phyloP scores from a whole-genome alignment of 2,797 vertebrate species.

The Sebastes vulpes region DNA sequence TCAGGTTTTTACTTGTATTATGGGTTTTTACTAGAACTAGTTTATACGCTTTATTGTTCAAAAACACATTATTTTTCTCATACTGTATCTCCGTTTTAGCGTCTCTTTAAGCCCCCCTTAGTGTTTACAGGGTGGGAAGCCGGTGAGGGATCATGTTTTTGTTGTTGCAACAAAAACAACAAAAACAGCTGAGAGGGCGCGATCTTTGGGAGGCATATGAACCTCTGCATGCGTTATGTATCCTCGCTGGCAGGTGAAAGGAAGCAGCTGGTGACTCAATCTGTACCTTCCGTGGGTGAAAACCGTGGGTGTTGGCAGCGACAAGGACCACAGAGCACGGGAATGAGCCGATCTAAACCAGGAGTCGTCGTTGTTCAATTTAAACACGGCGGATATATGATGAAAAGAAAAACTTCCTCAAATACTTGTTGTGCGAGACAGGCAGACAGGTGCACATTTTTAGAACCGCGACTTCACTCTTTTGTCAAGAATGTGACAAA shows the following conservation, averaged over 20 bases:
- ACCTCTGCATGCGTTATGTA: slow-evolving; percentile 12
- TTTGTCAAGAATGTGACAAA: slow-evolving; percentile 6
- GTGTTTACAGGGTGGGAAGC: not conserved
- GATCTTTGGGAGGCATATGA: not conserved
- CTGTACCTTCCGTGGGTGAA: slow-evolving; percentile 14
- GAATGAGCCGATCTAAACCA: not conserved
- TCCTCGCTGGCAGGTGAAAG: slow-evolving; percentile 10
- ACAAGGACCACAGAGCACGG: not conserved
- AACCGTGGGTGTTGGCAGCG: not conserved
- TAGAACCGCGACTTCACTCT: not conserved
- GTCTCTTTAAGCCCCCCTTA: not conserved
- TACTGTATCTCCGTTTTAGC: too few relatives aligned
- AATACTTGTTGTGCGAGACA: not conserved
- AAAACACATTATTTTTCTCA: too few relatives aligned
- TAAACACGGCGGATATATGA: not conserved
- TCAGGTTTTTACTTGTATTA: accelerated
- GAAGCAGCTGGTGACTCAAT: slow-evolving; percentile 34
- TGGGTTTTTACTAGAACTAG: accelerated
- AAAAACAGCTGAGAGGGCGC: not conserved
- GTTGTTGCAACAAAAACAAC: too few relatives aligned
- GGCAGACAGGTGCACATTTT: not conserved
- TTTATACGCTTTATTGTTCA: too few relatives aligned
- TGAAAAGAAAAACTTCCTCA: not conserved
- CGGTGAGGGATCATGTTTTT: not conserved
- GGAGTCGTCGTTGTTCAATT: not conserved